phyloP scores from a whole-genome alignment of 1,140 invertebrate species.

The Heterodera carotae region DNA sequence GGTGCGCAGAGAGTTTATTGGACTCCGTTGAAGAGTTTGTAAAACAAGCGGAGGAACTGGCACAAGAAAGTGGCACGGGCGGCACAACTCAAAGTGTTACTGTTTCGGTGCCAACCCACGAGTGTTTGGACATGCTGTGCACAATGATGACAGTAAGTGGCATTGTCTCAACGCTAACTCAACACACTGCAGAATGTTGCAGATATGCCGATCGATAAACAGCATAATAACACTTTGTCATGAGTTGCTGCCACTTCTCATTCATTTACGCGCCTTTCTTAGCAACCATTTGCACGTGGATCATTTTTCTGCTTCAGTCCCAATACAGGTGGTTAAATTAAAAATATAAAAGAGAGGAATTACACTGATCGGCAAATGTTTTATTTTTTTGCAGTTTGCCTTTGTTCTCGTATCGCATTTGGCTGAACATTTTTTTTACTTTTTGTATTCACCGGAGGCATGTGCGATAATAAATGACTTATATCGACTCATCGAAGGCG shows the following conservation, averaged over 20 bases:
- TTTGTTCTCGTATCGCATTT: conserved; percentile 46
- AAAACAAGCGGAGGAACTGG: background rate
- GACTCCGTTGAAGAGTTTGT: conserved; percentile 43
- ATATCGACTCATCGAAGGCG: conserved; percentile 39
- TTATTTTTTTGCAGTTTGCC: conserved; percentile 27
- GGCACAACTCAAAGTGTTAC: conserved; percentile 6
- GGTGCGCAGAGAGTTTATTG: conserved; percentile 50
- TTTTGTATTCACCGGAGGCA: conserved; percentile 47
- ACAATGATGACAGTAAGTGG: conserved; percentile 34
- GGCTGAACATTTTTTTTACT: conserved; percentile 49
- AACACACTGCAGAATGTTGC: no score
- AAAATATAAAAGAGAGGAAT: background rate
- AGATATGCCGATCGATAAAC: conserved; percentile 18
- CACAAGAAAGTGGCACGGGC: background rate
- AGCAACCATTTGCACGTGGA: conserved; percentile 40
- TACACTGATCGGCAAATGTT: background rate
- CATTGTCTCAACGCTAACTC: no score
- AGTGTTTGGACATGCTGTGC: conserved; percentile 46
- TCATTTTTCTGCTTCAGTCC: conserved; percentile 44
- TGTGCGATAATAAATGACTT: conserved; percentile 42
- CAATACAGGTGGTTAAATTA: conserved; percentile 32
- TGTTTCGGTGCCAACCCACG: conserved; percentile 39
- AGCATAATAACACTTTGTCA: background rate
- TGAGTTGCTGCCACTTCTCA: conserved; percentile 37
- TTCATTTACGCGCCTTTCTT: conserved; percentile 39